A percentile compares a stretch with the other conserved stretches of the same genome.
Evolutionary conservation across 2,113 vertebrate species (phyloP).

Genomic region (Poecile atricapillus): DNA sequence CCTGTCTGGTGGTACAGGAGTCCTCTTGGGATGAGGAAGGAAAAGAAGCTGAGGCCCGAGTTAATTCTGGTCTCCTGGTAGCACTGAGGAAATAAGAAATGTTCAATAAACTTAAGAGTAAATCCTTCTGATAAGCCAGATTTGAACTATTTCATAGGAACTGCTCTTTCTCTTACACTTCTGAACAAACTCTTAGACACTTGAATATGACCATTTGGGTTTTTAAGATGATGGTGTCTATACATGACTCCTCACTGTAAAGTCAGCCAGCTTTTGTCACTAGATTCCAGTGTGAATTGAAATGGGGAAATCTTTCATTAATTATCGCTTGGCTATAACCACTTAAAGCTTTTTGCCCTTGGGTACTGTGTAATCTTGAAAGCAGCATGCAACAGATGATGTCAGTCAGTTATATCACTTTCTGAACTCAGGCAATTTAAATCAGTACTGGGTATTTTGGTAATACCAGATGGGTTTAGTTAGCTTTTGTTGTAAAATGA

Average conservation of each 20-base stretch:
- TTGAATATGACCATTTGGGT: not conserved
- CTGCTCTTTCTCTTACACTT: not conserved
- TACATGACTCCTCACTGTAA: not conserved
- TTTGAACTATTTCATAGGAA: not conserved
- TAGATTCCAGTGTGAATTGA: slow-evolving; percentile 32
- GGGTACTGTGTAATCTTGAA: slow-evolving; percentile 41
- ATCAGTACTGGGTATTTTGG: slow-evolving; percentile 30
- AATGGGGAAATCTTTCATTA: not conserved
- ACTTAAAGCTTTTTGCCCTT: slow-evolving; percentile 43
- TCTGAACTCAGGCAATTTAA: slow-evolving; percentile 37
- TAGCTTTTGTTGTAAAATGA: slow-evolving; percentile 1
- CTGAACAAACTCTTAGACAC: not conserved
- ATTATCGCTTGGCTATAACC: slow-evolving; percentile 31
- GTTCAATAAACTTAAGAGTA: not conserved
- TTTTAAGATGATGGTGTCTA: not conserved
- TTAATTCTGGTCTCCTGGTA: not conserved
- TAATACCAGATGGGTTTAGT: slow-evolving; percentile 54
- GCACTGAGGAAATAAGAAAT: not conserved
- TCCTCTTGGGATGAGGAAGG: rapidly evolving
- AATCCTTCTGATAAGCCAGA: not conserved
- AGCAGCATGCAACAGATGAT: slow-evolving; percentile 28
- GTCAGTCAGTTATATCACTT: slow-evolving; percentile 50
- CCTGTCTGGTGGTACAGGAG: not conserved
- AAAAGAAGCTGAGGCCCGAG: not conserved
- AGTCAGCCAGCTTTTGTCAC: not conserved